Evolutionary conservation across 2,888 invertebrate genomes (phyloP).

Genomic region (Latrodectus elegans): DNA sequence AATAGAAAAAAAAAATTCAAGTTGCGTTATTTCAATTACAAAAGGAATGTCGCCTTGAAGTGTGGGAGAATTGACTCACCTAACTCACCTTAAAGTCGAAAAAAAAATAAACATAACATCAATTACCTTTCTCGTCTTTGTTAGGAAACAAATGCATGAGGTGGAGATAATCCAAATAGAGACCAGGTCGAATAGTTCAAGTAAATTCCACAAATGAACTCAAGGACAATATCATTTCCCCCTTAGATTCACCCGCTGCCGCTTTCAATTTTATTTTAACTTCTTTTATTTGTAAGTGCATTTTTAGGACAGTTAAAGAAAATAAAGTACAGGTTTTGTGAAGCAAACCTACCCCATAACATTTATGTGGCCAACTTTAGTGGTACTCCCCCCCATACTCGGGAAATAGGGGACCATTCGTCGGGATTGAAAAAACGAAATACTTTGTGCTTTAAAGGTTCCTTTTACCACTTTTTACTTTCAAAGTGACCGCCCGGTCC

Average conservation of each 20-base stretch:
- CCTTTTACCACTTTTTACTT: conserved; percentile 8
- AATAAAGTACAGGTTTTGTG: neutral
- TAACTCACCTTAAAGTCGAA: no score
- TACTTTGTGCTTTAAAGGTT: neutral
- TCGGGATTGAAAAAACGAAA: neutral
- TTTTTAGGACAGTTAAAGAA: neutral
- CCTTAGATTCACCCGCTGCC: neutral
- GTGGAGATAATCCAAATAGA: no score
- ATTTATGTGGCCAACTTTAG: neutral
- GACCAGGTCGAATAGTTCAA: no score
- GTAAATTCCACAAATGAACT: no score
- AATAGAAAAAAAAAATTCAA: no score
- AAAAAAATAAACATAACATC: no score
- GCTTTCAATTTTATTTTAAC: neutral
- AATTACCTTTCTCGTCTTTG: no score
- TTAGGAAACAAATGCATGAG: no score
- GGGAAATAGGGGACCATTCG: neutral
- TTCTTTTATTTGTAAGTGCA: neutral
- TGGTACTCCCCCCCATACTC: neutral
- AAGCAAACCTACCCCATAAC: neutral
- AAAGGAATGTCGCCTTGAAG: no score
- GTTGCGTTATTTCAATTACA: no score
- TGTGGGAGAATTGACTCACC: no score
- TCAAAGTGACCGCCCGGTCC: conserved; percentile 39
- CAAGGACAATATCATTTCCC: no score